A percentile compares a stretch with the other conserved stretches of the same genome.
These are phyloP conservation scores for Cephus nigrinus DNA, from an alignment of 2,888 invertebrate genomes.

Conservation along the genomic window DNA sequence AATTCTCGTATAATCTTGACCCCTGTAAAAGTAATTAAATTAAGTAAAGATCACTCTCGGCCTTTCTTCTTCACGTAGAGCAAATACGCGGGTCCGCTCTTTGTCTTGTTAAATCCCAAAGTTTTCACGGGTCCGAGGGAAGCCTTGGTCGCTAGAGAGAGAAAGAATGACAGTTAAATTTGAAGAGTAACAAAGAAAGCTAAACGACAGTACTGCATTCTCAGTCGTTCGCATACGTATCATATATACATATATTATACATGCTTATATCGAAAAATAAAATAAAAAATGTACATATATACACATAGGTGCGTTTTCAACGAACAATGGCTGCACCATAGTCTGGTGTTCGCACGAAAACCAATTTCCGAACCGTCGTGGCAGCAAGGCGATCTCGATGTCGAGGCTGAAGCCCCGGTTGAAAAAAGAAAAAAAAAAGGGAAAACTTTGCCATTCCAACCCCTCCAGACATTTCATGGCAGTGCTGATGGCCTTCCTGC, in stretches of 20 bases:
- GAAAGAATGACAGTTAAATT: not conserved
- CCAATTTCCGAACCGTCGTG: constrained; percentile 52
- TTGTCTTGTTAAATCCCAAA: constrained; percentile 8
- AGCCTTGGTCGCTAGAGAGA: not conserved
- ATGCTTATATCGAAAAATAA: not conserved
- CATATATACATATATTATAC: constrained; percentile 1
- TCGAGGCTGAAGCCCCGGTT: not conserved
- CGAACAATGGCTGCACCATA: not conserved
- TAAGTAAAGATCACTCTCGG: constrained; percentile 13
- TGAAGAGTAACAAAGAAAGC: not conserved
- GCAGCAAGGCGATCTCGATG: not conserved
- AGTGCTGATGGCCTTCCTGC: not conserved
- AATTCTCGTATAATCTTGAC: not conserved
- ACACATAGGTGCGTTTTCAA: not conserved
- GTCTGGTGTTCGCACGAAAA: constrained; percentile 41
- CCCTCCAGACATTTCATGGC: not conserved
- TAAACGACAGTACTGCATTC: not conserved
- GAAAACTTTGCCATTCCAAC: not conserved
- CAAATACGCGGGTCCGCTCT: constrained; percentile 16
- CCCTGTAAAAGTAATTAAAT: constrained; percentile 21
- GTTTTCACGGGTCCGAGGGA: not conserved
- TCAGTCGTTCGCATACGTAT: not conserved
- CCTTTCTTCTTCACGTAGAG: constrained; percentile 11
- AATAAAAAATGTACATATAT: not conserved
- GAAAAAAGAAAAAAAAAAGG: not conserved